Base-by-base conservation (phyloP, 2,888 invertebrate genomes). In the Agonopterix subpropinquella region DNA sequence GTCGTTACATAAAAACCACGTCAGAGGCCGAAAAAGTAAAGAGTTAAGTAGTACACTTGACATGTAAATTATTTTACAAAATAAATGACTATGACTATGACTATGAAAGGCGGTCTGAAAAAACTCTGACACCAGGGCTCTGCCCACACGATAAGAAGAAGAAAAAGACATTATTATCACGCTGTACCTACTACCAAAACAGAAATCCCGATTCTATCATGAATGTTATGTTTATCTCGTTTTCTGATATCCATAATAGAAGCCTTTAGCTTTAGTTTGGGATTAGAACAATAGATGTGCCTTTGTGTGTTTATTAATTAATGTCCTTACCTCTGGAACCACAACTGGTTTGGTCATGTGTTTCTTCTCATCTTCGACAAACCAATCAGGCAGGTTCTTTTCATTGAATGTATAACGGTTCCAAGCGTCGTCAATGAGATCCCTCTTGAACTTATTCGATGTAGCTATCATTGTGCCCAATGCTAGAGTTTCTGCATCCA, bases 351-450 rank as follows among this genome's bases (percentile, higher is more conserved):
- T 94, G 58, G 89, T 92, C 93, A 96, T 96, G 68, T 98, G 97
- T 72, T 94, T 94, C 54, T 93, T 91, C 78, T 99, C 99, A 65
- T 99, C 99, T 52, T 96, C 92, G 0, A 92, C 91, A 83, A 99
- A 99, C 99, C 99, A 99, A 62, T 95, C 95, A 0, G 99, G 99
- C 45, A 99, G 88, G 72, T 95, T 91, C 1, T 92, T 93, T 75
- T 99, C 99, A 70, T 97, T 96, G 72, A 96, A 97, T 2, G 95
- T 92, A 73, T 96, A 98, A 62, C 97, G 91, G 80, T 98, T 97
- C 95, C 97, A 99, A 0, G 94, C 97, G 46, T 92, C 93, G 73
- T 99, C 98, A 8, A 94, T 89, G 8, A 99, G 84, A 72, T 99
- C 98, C 37, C 98, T 91, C 65, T 95, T 95, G 10, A 94, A 91